Percentiles rank a stretch among this genome's conserved stretches.
These are phyloP conservation scores for Muntiacus reevesi DNA, from an alignment of 2,113 vertebrate species.

Conservation along the genomic window DNA sequence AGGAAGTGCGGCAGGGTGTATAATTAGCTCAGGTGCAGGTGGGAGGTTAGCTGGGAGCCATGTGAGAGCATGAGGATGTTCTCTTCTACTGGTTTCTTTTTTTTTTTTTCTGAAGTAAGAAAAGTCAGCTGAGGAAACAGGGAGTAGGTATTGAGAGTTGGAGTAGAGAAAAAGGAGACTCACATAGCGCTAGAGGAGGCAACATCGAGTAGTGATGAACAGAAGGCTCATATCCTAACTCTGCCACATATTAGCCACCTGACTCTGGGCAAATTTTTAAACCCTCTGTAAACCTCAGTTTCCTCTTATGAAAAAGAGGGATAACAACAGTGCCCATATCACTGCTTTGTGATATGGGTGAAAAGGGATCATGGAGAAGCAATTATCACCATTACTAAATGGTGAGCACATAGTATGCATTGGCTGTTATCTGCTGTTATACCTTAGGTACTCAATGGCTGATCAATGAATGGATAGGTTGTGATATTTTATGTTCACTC, in stretches of 20 bases:
- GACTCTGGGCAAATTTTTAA: not conserved
- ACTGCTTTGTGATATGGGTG: not conserved
- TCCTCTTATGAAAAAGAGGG: not conserved
- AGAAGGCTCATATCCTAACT: not conserved
- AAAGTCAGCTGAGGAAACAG: not conserved
- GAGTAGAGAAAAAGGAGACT: not conserved
- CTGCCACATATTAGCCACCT: not conserved
- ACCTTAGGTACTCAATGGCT: not conserved
- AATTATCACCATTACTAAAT: not conserved
- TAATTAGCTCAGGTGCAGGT: not conserved
- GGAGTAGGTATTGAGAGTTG: not conserved
- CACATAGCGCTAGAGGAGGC: not conserved
- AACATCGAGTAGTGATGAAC: not conserved
- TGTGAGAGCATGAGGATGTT: fast-evolving
- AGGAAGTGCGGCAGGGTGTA: fast-evolving
- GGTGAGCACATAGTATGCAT: fast-evolving
- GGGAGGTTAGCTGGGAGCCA: not conserved
- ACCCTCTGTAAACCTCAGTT: not conserved
- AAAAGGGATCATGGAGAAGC: not conserved
- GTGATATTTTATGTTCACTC: constrained; percentile 63
- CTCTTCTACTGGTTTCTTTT: not conserved
- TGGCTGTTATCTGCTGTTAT: not conserved
- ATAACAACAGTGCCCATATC: not conserved
- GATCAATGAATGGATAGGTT: not conserved
- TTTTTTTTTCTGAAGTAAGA: not conserved